phyloP scores from a whole-genome alignment of 92 coral and sea anemone genomes.

The Paramuricea clavata region DNA sequence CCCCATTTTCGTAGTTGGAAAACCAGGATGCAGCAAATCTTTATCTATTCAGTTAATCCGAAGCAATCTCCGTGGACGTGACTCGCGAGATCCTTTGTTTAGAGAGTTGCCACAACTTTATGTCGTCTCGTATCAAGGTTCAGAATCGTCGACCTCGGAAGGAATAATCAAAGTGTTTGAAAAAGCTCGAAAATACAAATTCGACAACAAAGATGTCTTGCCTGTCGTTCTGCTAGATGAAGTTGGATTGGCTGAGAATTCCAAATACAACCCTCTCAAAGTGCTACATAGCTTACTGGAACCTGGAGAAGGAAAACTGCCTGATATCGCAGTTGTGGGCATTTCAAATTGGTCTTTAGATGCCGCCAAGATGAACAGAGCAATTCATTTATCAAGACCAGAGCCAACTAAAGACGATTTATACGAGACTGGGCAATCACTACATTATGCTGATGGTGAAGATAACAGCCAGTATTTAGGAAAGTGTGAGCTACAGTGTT shows the following conservation, averaged over 20 bases:
- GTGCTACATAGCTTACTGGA: conserved; percentile 95
- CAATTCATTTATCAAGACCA: conserved; percentile 96
- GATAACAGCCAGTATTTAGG: conserved; percentile 19
- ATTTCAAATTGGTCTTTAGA: conserved; percentile 99
- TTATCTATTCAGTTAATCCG: conserved; percentile 94
- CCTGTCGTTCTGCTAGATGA: conserved; percentile 98
- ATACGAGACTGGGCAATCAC: conserved; percentile 87
- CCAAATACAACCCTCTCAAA: conserved; percentile 95
- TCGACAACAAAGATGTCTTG: conserved; percentile 79
- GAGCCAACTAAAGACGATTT: conserved; percentile 89
- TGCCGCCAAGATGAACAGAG: conserved; percentile 99
- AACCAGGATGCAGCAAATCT: conserved; percentile 99
- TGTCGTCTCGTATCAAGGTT: conserved; percentile 95
- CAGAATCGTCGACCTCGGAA: conserved; percentile 96
- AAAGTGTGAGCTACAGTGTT: conserved; percentile 70
- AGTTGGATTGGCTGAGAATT: conserved; percentile 95
- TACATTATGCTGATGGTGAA: conserved; percentile 71
- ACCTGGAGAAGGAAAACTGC: conserved; percentile 81
- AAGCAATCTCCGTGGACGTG: conserved; percentile 92
- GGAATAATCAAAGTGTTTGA: conserved; percentile 96
- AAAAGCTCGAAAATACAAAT: conserved; percentile 86
- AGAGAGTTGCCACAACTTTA: conserved; percentile 89
- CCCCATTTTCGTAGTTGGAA: conserved; percentile 97
- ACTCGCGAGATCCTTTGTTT: conserved; percentile 82
- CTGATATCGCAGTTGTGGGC: conserved; percentile 97